Evolutionary conservation across 1,140 invertebrate species (phyloP), one percentile per base, ranked within the genome.

Genomic region (Aphis gossypii): DNA sequence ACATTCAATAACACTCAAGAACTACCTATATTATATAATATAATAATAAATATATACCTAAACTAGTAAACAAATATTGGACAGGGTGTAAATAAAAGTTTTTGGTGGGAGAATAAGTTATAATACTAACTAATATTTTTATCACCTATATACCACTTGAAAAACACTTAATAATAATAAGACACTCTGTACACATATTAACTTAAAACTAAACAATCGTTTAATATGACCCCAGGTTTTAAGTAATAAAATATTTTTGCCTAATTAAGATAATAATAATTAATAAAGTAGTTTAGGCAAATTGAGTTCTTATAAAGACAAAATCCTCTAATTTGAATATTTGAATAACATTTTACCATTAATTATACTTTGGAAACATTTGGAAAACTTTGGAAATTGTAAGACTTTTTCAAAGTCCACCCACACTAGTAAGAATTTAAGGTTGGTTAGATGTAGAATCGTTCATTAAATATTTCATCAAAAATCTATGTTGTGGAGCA

Each of bases 211-310:
- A 51, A 51, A 51, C 46, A 87, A 11, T 21, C 11, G 3, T 38
- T 89, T 54, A 56, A 38, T 30, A 87, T 48, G 7, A 84, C 41
- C 9, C 3, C 23, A 46, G 23, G 3, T 54, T 89, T 56, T 23
- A 38, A 38, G 87, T 38, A 60, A 60, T 60, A 90, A 44, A 90
- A 60, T 14, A n/a, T 41, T 25, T 25, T 41, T 20, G 54, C 1
- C 1, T 51, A 3, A 89, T 54, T 54, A 89, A 89, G 87, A 89
- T 89, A 68, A 68, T 90, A 44, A 68, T 44, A n/a, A 68, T 44
- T 90, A 44, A 68, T 44, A n/a, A 25, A 44, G 18, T 41, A 90
- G 38, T 90, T 41, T 44, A 41, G 38, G 38, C 30, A 90, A 18
- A 44, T 90, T 60, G 41, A 90, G 56, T 38, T 56, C 9, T 54